A percentile compares a stretch with the other conserved stretches of the same genome.
phyloP scores from a whole-genome alignment of 1,140 invertebrate genomes.

The Monomorium pharaonis region DNA sequence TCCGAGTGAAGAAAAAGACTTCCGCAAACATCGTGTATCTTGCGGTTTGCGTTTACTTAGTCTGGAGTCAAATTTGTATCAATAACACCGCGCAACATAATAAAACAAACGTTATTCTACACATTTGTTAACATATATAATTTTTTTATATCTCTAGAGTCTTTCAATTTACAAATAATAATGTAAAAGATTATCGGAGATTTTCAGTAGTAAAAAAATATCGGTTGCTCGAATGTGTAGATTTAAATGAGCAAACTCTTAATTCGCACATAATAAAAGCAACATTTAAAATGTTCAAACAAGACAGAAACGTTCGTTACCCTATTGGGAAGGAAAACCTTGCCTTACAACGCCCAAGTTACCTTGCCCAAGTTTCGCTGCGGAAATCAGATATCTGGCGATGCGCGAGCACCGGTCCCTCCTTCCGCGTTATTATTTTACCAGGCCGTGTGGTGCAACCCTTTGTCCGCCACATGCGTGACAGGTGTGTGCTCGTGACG shows the following conservation, averaged over 20 bases:
- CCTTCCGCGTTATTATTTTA: slow-evolving; percentile 63
- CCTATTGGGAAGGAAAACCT: slow-evolving; percentile 21
- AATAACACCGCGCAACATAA: neutral
- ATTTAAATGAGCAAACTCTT: neutral
- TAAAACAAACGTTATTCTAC: neutral
- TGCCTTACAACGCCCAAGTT: slow-evolving; percentile 46
- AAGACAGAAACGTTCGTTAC: slow-evolving; percentile 9
- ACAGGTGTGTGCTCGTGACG: slow-evolving; percentile 80
- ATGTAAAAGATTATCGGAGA: no score
- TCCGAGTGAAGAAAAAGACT: neutral
- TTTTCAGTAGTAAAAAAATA: neutral
- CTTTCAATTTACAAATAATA: no score
- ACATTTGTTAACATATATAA: neutral
- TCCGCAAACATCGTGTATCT: slow-evolving; percentile 2
- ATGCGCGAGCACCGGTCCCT: slow-evolving; percentile 37
- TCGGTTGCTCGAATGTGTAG: no score
- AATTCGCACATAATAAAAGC: neutral
- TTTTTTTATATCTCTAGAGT: neutral
- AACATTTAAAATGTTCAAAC: neutral
- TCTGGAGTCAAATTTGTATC: neutral
- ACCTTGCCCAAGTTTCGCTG: slow-evolving; percentile 68
- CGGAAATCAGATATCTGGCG: slow-evolving; percentile 80
- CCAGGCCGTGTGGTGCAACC: slow-evolving; percentile 67
- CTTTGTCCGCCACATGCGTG: slow-evolving; percentile 74
- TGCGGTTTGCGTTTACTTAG: neutral